Percentiles rank a stretch among this genome's conserved stretches.
These are phyloP conservation scores for Helicoverpa armigera DNA, from an alignment of 1,140 invertebrate species.

Conservation along the genomic window DNA sequence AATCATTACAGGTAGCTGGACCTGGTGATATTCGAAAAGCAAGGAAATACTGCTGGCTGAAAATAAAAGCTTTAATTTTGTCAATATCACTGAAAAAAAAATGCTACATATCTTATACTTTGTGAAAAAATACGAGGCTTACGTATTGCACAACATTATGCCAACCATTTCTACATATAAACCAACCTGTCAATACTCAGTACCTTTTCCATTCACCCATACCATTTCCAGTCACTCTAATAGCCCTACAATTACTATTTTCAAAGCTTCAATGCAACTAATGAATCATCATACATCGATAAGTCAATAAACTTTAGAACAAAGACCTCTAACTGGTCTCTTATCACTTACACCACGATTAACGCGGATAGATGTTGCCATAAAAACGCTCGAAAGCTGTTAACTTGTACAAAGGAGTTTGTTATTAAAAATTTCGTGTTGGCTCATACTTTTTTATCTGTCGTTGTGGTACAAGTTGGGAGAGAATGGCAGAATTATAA, in stretches of 20 bases:
- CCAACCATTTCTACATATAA: too few relatives aligned
- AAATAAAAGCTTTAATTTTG: too few relatives aligned
- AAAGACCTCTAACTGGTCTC: constrained; percentile 60
- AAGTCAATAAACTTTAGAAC: constrained; percentile 68
- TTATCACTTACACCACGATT: constrained; percentile 70
- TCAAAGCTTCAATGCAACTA: constrained; percentile 50
- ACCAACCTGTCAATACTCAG: too few relatives aligned
- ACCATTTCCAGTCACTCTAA: background rate
- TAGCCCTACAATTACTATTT: background rate
- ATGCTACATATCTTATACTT: too few relatives aligned
- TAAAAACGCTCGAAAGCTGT: constrained; percentile 46
- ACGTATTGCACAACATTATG: too few relatives aligned
- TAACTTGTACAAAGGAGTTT: constrained; percentile 75
- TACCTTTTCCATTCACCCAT: too few relatives aligned
- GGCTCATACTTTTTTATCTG: constrained; percentile 72
- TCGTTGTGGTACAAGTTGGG: constrained; percentile 53
- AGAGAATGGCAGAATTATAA: background rate
- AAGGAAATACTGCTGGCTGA: too few relatives aligned
- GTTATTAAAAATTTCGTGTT: constrained; percentile 77
- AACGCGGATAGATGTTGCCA: constrained; percentile 60
- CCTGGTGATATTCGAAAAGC: too few relatives aligned
- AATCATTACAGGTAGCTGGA: too few relatives aligned
- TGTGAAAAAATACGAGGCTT: too few relatives aligned
- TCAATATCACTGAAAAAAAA: too few relatives aligned
- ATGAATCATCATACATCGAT: constrained; percentile 35